Percentiles rank a stretch among this genome's conserved stretches.
Conservation (phyloP, 2,113 vertebrate species). For the Propithecus coquereli region DNA sequence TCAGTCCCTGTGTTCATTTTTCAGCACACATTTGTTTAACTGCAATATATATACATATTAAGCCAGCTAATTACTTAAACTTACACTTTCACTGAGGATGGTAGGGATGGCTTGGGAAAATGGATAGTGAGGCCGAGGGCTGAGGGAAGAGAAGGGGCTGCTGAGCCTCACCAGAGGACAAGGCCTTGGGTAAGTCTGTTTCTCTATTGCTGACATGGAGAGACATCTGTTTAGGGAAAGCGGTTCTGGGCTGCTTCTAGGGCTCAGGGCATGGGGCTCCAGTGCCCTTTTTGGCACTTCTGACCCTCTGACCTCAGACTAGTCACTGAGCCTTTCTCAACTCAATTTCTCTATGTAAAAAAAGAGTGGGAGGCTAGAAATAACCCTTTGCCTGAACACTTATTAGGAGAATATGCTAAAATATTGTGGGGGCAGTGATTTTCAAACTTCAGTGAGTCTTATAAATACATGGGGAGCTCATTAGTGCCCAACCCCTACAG, state of each 20-base stretch:
- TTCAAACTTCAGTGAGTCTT: neutral
- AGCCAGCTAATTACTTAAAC: neutral
- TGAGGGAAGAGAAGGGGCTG: neutral
- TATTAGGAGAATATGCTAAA: neutral
- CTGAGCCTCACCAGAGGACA: neutral
- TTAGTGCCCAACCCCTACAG: neutral
- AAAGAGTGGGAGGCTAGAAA: neutral
- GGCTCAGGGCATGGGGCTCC: neutral
- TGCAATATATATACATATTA: neutral
- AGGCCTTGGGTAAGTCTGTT: neutral
- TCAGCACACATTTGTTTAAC: neutral
- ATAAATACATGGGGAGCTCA: neutral
- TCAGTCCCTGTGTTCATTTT: neutral
- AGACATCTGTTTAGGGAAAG: neutral
- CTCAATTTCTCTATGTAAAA: neutral
- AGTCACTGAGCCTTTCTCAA: neutral
- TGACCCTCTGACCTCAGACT: neutral
- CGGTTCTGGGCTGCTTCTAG: neutral
- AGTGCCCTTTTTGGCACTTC: neutral
- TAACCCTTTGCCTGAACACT: neutral
- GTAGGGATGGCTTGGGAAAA: neutral
- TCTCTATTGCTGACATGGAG: neutral
- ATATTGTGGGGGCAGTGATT: neutral
- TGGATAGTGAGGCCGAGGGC: neutral
- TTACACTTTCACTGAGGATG: neutral